These are phyloP conservation scores for Aphelenchoides besseyi DNA, from an alignment of 1,140 invertebrate genomes.

Conservation along the genomic window DNA sequence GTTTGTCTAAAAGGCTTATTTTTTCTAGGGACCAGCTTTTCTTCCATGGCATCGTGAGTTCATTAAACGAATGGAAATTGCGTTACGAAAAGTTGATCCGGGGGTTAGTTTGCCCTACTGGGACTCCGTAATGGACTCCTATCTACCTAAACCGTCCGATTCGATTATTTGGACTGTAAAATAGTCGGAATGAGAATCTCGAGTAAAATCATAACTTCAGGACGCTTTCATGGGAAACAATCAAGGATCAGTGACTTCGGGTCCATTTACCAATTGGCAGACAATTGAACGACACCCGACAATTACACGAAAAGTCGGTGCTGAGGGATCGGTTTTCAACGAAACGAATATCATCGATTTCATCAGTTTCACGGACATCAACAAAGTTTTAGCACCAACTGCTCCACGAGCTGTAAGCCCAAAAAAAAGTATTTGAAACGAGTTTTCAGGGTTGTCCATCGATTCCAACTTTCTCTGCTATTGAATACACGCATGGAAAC, in stretches of 20 bases:
- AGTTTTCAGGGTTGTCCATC: conserved; percentile 32
- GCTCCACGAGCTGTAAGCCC: conserved; percentile 17
- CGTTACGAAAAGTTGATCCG: conserved; percentile 25
- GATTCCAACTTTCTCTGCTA: conserved; percentile 28
- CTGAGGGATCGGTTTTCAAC: conserved; percentile 15
- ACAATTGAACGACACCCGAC: conserved; percentile 5
- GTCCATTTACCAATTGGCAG: not conserved
- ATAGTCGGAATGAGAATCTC: not conserved
- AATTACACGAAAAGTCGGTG: conserved; percentile 19
- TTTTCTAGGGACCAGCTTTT: conserved; percentile 12
- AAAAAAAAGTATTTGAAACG: not conserved
- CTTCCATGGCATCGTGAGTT: conserved; percentile 25
- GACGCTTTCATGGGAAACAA: conserved; percentile 19
- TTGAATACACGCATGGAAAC: conserved; percentile 57
- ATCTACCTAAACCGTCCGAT: conserved; percentile 22
- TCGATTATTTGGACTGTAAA: conserved; percentile 23
- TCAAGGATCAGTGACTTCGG: not conserved
- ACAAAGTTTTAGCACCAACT: conserved; percentile 9
- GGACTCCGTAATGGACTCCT: conserved; percentile 17
- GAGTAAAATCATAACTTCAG: not conserved
- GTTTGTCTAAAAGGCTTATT: too few relatives aligned
- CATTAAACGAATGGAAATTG: conserved; percentile 26
- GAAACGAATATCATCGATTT: conserved; percentile 2
- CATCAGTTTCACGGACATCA: conserved; percentile 2
- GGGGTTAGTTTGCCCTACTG: conserved; percentile 18